Percentiles rank a stretch among this genome's conserved stretches.
Conservation (phyloP, 2,888 invertebrate genomes). For the Eupithecia dodoneata region DNA sequence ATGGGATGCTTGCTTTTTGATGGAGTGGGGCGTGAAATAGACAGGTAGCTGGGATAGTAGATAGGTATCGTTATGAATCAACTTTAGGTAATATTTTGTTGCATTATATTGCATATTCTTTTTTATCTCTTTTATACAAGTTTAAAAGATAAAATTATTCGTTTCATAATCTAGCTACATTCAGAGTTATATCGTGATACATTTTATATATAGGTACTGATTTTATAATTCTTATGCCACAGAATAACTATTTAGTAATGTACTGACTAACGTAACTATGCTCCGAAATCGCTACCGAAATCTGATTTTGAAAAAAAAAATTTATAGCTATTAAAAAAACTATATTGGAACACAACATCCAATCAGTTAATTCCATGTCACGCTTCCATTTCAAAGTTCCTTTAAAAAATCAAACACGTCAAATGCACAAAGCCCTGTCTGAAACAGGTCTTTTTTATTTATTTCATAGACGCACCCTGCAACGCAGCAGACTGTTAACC, state of each 20-base stretch:
- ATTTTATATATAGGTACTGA: background rate
- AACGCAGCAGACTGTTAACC: conserved; percentile 79
- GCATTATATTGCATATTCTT: background rate
- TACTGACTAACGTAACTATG: too few relatives aligned
- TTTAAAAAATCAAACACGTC: conserved; percentile 15
- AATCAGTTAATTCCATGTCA: background rate
- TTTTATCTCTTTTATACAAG: background rate
- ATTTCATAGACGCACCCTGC: conserved; percentile 69
- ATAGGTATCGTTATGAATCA: background rate
- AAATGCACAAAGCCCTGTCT: conserved; percentile 32
- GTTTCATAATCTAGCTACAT: background rate
- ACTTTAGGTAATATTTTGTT: background rate
- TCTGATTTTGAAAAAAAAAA: too few relatives aligned
- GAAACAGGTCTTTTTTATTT: conserved; percentile 54
- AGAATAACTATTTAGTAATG: too few relatives aligned
- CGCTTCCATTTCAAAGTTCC: background rate
- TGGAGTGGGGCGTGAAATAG: conserved; percentile 24
- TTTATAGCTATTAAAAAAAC: too few relatives aligned
- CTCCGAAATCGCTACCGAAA: too few relatives aligned
- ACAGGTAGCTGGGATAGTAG: background rate
- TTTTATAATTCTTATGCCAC: too few relatives aligned
- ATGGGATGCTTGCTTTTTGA: conserved; percentile 38
- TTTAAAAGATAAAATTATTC: background rate
- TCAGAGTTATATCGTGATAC: background rate
- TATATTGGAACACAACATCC: background rate